A percentile compares a stretch with the other conserved stretches of the same genome.
Evolutionary conservation across 2,888 invertebrate species (phyloP).

Genomic region (Trimorus sp.): DNA sequence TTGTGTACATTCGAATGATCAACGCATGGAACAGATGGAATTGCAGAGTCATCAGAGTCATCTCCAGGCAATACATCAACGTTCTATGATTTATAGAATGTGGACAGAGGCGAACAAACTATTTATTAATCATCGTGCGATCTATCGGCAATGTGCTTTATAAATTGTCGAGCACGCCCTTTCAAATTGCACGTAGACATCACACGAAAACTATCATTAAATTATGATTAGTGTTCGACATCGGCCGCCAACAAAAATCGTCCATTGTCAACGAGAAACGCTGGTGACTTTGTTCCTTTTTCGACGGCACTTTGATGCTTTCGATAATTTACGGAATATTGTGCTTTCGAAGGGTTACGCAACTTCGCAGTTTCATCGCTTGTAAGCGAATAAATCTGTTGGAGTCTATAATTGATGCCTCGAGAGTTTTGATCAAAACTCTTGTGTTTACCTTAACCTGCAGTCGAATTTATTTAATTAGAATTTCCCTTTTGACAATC

Average conservation of each 20-base stretch:
- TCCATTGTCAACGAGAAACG: constrained; percentile 45
- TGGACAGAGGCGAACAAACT: constrained; percentile 66
- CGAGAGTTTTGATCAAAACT: not conserved
- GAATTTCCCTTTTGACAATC: too few relatives aligned
- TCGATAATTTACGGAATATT: constrained; percentile 52
- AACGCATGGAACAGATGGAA: constrained; percentile 53
- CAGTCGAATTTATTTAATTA: too few relatives aligned
- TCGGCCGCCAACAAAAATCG: constrained; percentile 41
- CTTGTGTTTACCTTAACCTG: too few relatives aligned
- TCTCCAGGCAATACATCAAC: constrained; percentile 66
- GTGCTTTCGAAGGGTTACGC: constrained; percentile 36
- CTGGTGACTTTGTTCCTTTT: constrained; percentile 36
- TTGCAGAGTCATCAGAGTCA: constrained; percentile 66
- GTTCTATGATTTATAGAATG: constrained; percentile 67
- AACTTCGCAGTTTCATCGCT: constrained; percentile 28
- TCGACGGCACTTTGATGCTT: constrained; percentile 22
- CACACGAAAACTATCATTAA: constrained; percentile 62
- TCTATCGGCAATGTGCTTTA: constrained; percentile 61
- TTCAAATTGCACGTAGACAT: constrained; percentile 51
- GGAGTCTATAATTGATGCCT: constrained; percentile 1
- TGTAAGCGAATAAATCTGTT: not conserved
- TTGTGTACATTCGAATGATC: constrained; percentile 58
- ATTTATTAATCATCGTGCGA: constrained; percentile 64
- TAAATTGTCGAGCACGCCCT: constrained; percentile 62
- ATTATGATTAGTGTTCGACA: constrained; percentile 59